A percentile compares a stretch with the other conserved stretches of the same genome.
These are phyloP conservation scores for Micrasema longulum DNA, from an alignment of 1,140 invertebrate genomes.

Conservation along the genomic window DNA sequence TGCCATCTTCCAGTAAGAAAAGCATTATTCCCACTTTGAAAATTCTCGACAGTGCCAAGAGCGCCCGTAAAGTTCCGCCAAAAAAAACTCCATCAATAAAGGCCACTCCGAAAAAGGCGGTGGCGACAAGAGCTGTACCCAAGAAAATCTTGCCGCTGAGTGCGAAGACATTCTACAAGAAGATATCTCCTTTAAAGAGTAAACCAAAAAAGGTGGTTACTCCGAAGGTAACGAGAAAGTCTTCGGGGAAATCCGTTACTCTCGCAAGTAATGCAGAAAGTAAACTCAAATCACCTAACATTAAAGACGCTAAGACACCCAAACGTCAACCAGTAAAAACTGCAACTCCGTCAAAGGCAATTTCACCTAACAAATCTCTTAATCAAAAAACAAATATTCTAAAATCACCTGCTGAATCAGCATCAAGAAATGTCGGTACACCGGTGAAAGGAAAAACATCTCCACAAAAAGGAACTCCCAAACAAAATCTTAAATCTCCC, in stretches of 20 bases:
- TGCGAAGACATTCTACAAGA: slow-evolving; percentile 31
- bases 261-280: not conserved
- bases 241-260: not conserved
- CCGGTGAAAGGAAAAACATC: no score
- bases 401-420: no score
- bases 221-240: slow-evolving; percentile 1
- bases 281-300: not conserved
- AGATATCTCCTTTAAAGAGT: not conserved
- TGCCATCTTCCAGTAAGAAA: not conserved
- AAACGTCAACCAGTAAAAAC: no score
- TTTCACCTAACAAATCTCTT: slow-evolving; percentile 19
- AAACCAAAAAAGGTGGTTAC: slow-evolving; percentile 12
- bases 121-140: not conserved
- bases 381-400: no score
- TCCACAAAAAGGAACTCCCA: no score
- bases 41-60: not conserved
- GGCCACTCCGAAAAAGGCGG: slow-evolving; percentile 1
- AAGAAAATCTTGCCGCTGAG: slow-evolving; percentile 17
- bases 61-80: not conserved
- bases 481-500: no score
- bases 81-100: slow-evolving; percentile 5
- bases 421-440: no score
- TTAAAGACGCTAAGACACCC: not conserved
- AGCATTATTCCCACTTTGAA: not conserved
- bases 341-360: no score